Conservation (phyloP, 2,888 invertebrate genomes). For the Disparrhopalites patrizii region DNA sequence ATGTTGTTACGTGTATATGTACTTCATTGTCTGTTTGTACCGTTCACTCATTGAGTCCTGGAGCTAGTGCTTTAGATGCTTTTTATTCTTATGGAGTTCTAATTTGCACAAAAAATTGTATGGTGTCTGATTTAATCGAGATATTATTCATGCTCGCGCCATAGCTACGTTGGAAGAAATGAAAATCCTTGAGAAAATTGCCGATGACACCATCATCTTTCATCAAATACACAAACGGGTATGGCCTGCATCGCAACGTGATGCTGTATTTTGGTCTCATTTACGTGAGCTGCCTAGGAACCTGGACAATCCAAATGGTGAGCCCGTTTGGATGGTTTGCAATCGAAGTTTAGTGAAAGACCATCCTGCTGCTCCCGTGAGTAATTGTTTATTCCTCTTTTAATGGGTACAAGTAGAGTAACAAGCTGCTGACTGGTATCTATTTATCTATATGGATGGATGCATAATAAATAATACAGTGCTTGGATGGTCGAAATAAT, state of each 20-base stretch:
- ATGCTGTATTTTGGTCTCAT: slow-evolving; percentile 98
- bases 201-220: slow-evolving; percentile 83
- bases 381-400: background rate
- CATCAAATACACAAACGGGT: slow-evolving; percentile 96
- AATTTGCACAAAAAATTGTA: too few species aligned
- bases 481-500: too few species aligned
- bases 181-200: slow-evolving; percentile 82
- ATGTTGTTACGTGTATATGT: too few species aligned
- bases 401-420: background rate
- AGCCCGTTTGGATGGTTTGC: slow-evolving; percentile 81
- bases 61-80: too few species aligned
- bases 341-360: slow-evolving; percentile 61
- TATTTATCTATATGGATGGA: too few species aligned
- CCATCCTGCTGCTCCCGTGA: slow-evolving; percentile 1
- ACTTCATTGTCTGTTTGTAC: too few species aligned
- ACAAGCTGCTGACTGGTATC: too few species aligned
- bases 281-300: slow-evolving; percentile 63
- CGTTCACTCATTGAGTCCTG: too few species aligned
- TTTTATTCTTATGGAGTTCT: too few species aligned
- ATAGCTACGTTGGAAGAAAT: slow-evolving; percentile 85
- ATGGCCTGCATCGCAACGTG: slow-evolving; percentile 98
- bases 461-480: too few species aligned
- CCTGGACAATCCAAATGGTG: slow-evolving; percentile 55
- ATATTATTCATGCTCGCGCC: background rate
- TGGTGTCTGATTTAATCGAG: background rate